Base-by-base conservation (phyloP, 2,113 vertebrate genomes). In the Pedionomus torquatus region DNA sequence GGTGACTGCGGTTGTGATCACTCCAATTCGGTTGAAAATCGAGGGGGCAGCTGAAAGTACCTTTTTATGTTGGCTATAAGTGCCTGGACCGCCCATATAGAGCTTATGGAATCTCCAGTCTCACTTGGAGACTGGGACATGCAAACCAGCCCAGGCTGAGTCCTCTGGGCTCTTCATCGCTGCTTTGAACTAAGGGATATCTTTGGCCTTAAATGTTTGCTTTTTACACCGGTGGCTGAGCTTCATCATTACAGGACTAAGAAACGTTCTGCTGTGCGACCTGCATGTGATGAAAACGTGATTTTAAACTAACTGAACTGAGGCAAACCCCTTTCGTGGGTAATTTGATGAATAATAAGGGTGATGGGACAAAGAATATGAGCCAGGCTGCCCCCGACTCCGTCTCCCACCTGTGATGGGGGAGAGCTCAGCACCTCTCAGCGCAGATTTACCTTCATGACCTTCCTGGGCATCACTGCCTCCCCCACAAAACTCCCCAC, bases 11-110 rank as follows among this genome's bases (percentile, higher is more conserved):
- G 39, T 43, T 44, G 57, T 18, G 31, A 24, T 11, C 35, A 2
- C 21, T 2, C 16, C 39, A 35, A 3, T 5, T 2, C 0, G 1
- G 19, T 60, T 19, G 68, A 30, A 80, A 72, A 58, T 11, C 2
- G 2, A 30, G 24, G 26, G 35, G 11, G n/a, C 5, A 15, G 46
- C 57, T 78, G 21, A 43, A 82, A 70, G 15, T 5, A 4, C 46
- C 11, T 57, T 52, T 41, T 58, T 23, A 17, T 71, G 24, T 24
- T 24, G 57, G 35, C 8, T 43, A 6, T n/a, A 10, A 8, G 48
- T 7, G 46, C 10, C 68, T 30, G 41, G 28, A 37, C 18, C 46
- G 13, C 31, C 35, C 35, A 9, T 3, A 26, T 13, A 17, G 37
- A 21, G 35, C 28, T 90, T 5, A 30, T 12, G 52, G 58, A 0